Evolutionary conservation across 2,888 invertebrate genomes (phyloP).

Genomic region (Protonemura montana): DNA sequence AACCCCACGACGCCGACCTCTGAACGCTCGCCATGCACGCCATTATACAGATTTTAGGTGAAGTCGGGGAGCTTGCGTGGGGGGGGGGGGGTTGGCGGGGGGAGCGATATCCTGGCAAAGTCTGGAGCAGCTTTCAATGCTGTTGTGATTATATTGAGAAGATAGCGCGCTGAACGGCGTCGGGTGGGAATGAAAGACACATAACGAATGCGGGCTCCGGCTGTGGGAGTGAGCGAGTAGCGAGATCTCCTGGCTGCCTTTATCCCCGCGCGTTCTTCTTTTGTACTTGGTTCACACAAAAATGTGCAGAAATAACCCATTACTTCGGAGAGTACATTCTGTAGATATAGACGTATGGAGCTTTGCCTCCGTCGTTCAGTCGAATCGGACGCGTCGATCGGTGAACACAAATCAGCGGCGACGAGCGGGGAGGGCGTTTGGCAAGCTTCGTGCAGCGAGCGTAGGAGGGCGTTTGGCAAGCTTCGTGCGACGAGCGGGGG

Average conservation of each 20-base stretch:
- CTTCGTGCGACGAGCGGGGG: not conserved
- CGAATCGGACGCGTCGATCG: conserved; percentile 38
- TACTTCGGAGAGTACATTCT: conserved; percentile 47
- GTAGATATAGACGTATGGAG: conserved; percentile 49
- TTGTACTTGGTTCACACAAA: conserved; percentile 51
- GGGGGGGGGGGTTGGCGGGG: conserved; percentile 49
- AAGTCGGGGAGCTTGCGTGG: conserved; percentile 31
- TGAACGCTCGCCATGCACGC: conserved; percentile 38
- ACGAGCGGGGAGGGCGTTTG: not conserved
- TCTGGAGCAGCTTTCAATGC: conserved; percentile 54
- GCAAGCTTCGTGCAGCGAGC: conserved; percentile 5
- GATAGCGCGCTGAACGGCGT: conserved; percentile 49
- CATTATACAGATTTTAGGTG: conserved; percentile 47
- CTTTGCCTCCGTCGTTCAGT: conserved; percentile 48
- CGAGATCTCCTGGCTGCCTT: conserved; percentile 47
- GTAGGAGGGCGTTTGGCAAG: not conserved
- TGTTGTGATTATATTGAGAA: conserved; percentile 51
- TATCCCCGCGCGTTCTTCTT: conserved; percentile 49
- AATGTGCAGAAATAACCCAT: conserved; percentile 51
- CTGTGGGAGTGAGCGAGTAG: conserved; percentile 29
- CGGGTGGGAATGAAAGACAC: conserved; percentile 49
- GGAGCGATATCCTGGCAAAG: conserved; percentile 57
- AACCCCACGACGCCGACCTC: conserved; percentile 37
- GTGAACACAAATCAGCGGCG: conserved; percentile 28
- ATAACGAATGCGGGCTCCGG: conserved; percentile 13